Evolutionary conservation across 2,888 invertebrate species (phyloP), one percentile per base, ranked within the genome.

Genomic region (Rugalucina vietnamica): DNA sequence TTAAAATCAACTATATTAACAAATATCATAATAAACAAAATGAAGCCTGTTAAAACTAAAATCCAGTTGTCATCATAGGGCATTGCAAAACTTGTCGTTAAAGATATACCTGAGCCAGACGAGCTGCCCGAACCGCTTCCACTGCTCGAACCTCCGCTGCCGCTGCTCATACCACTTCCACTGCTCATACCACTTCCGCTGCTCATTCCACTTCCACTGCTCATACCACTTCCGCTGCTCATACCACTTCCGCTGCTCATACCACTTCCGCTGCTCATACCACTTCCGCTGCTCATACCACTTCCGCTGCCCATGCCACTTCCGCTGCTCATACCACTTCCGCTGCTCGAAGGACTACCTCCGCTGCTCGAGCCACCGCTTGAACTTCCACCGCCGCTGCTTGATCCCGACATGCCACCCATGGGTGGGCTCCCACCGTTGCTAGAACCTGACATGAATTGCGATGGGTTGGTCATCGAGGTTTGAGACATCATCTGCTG

Each of bases 401-500:
- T 32, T 8, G 21, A 10, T 1, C 74, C 74, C 1, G 54, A 74
- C 29, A 21, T 18, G 4, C 74, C 65, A 74, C 82, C 71, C 78
- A 78, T 57, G 74, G 74, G 60, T 37, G 79, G 71, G 60, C 79
- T 34, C 27, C 79, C 81, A 29, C 84, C 80, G 39, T 50, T 69
- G 43, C 77, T 78, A 34, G 75, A 60, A 75, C 87, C 80, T 69
- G 54, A 75, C 36, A 54, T 78, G 36, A 78, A 78, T 54, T 78
- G 70, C 0, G 78, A 78, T 27, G 78, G 78, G 24, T 78, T 34
- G 10, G 78, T 78, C 78, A 78, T 78, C 18, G 70, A 71, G 5
- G 75, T 60, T 12, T 74, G 76, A 29, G 79, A 75, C 74, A 86
- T 76, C 84, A 86, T 79, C 36, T 84, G 78, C 34, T 86, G 81